Evolutionary conservation across 1,140 invertebrate genomes (phyloP).

Genomic region (Tribolium madens): DNA sequence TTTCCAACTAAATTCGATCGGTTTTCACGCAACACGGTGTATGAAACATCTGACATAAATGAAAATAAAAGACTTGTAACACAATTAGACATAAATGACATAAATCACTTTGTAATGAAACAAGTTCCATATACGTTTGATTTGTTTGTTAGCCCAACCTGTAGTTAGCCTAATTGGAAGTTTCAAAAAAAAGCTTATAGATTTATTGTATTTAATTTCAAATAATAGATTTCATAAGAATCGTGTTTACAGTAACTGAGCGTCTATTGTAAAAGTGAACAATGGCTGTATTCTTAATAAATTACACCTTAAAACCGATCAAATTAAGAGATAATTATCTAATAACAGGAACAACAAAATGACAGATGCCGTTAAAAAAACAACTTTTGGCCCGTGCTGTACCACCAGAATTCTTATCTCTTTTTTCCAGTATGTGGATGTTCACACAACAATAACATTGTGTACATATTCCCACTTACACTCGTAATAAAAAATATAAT

Average conservation of each 20-base stretch:
- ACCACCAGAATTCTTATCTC: not conserved
- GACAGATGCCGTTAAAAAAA: not conserved
- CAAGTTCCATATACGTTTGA: not conserved
- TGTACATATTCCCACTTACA: slow-evolving; percentile 39
- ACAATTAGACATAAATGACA: not conserved
- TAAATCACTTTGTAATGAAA: not conserved
- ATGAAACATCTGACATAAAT: no score
- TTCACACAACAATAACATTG: slow-evolving; percentile 34
- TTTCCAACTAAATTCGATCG: no score
- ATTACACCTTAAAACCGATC: not conserved
- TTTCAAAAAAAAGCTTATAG: not conserved
- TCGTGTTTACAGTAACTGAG: slow-evolving; percentile 16
- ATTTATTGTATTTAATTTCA: slow-evolving; percentile 9
- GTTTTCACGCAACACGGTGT: no score
- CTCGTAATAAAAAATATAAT: slow-evolving; percentile 45
- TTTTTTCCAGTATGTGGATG: not conserved
- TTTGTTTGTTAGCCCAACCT: not conserved
- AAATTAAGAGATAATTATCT: slow-evolving; percentile 25
- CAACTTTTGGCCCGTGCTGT: not conserved
- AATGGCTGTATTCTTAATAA: not conserved
- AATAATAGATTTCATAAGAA: not conserved
- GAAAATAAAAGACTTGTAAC: not conserved
- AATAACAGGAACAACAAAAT: slow-evolving; percentile 20
- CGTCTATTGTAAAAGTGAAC: not conserved
- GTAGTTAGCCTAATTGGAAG: not conserved